Base-by-base conservation (phyloP, 37 sponge, comb jelly and placozoan genomes). In the Amphimedon queenslandica region DNA sequence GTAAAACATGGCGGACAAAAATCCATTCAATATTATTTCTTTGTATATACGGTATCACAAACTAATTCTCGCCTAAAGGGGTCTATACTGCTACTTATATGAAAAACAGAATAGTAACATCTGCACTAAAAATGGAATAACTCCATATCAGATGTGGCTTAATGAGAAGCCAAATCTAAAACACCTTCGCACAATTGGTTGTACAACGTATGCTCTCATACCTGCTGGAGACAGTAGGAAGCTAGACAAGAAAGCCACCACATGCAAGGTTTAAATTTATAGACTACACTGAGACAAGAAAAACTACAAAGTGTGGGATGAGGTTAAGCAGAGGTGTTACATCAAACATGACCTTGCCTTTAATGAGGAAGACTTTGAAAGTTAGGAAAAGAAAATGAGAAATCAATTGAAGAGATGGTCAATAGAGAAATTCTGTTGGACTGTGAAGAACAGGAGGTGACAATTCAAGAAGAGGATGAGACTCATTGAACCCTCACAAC, bases 321-420 rank as follows among this genome's bases (percentile, higher is more conserved):
- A 70, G 30, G 28, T 30, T 8, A 41, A 8, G 25, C 55, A 20
- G 25, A 70, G 39, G 28, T 43, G 51, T 55, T 70, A 42, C 25
- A 41, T 70, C n/a, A 38, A 55, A 8, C 51, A 42, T 43, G 71
- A 70, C 43, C 55, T 70, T 5, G n/a, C 43, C 71, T 70, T 70
- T 55, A 70, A 70, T 47, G 71, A 70, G 56, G 8, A 70, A 25
- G 71, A 70, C 39, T 70, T 70, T 67, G 69, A 21, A 67, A 40
- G 13, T 13, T 18, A 13, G 13, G 51, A 63, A 63, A 63, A 25
- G 10, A 63, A 13, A 63, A 25, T 11, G 11, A 25, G 11, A 30
- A 63, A 6, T 63, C 32, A 63, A 63, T 6, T 18, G 51, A 47
- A 47, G 8, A 18, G 13, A 47, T 47, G 51, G 51, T 18, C 13